Percentiles rank a stretch among this genome's conserved stretches.
Conservation (phyloP, 1,140 invertebrate genomes). For the Eurosta solidaginis region DNA sequence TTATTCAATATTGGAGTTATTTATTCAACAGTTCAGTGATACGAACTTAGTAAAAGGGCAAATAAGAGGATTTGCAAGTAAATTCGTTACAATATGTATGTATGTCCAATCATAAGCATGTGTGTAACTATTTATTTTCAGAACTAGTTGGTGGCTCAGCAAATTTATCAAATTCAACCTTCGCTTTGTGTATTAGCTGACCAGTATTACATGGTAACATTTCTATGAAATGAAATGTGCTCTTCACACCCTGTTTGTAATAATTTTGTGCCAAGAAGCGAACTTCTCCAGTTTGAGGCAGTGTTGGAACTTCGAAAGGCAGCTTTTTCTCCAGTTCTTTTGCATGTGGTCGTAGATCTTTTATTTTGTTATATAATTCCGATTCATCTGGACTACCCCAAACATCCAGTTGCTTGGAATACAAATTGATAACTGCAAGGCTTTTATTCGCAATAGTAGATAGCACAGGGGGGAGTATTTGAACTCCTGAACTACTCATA, state of each 20-base stretch:
- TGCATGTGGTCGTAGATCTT: slow-evolving; percentile 43
- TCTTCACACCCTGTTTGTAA: slow-evolving; percentile 55
- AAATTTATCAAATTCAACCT: slow-evolving; percentile 53
- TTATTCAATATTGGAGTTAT: too few species aligned
- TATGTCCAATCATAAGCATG: too few species aligned
- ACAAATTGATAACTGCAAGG: too few species aligned
- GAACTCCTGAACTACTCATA: too few species aligned
- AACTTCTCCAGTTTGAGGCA: slow-evolving; percentile 49
- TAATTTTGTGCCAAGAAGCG: slow-evolving; percentile 56
- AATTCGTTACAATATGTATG: too few species aligned
- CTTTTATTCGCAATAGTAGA: too few species aligned
- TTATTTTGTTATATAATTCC: slow-evolving; percentile 47
- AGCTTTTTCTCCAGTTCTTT: slow-evolving; percentile 43
- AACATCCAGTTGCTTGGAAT: slow-evolving; percentile 44
- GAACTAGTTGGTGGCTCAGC: slow-evolving; percentile 43
- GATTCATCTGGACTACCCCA: slow-evolving; percentile 49
- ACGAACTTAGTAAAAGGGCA: too few species aligned
- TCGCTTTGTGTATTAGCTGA: slow-evolving; percentile 49
- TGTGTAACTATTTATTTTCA: too few species aligned
- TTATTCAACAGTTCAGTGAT: too few species aligned
- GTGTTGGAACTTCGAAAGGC: slow-evolving; percentile 49
- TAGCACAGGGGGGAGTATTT: too few species aligned
- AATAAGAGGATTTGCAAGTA: too few species aligned
- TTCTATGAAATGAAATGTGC: slow-evolving; percentile 48
- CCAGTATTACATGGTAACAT: slow-evolving; percentile 56